Base-by-base conservation (phyloP, 2,888 invertebrate genomes). In the Tuberolachnus salignus region DNA sequence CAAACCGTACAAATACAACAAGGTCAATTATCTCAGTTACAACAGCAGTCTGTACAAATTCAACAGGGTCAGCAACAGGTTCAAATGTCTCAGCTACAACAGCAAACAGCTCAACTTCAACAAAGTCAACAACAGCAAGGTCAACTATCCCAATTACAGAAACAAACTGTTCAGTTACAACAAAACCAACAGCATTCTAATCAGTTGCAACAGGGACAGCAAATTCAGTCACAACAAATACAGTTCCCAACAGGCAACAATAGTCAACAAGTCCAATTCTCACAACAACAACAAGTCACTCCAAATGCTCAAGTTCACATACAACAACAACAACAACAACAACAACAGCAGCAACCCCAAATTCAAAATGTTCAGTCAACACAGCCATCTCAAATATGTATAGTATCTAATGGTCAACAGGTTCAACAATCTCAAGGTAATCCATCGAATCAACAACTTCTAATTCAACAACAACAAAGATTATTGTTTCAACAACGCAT, bases 341-440 rank as follows among this genome's bases (percentile, higher is more conserved):
- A 90, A 83, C 90, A 90, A 84, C 85, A 90, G 8, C 64, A 69
- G 19, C 89, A 88, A 82, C 88, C 89, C 89, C 82, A 84, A 88
- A 51, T 89, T 84, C 88, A 90, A 84, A 87, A 83, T 55, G 84
- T 84, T 21, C 84, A 88, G 70, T 85, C 90, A 82, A 90, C 90
- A 83, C 90, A 90, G 84, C 85, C 90, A 81, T 90, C 90, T 82
- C 89, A 88, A 82, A 89, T 89, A 88, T 88, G 71, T 86, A 87
- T 78, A 13, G 71, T 73, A 23, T 72, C 80, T 16, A 83, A 89
- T 82, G 89, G 86, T 61, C 85, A 87, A 82, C 80, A 80, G 26
- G 21, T 53, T 51, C 71, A 80, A 67, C 81, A 71, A 19, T 14
- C 73, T 13, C 81, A 64, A 53, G 34, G 44, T 57, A 81, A 66